Percentiles rank a stretch among this genome's conserved stretches.
Conservation (phyloP, 2,888 invertebrate genomes). For the Tineola bisselliella region DNA sequence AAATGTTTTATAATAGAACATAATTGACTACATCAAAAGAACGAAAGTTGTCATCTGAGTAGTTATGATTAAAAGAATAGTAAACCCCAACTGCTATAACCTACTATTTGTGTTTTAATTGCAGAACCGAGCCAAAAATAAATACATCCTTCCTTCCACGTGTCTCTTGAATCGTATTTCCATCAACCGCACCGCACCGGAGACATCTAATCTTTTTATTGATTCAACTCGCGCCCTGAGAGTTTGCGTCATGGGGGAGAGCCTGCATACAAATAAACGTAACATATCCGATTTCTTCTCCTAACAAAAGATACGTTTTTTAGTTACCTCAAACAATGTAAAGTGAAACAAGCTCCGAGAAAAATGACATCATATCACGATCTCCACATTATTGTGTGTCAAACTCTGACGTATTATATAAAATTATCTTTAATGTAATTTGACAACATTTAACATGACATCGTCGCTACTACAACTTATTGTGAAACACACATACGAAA, state of each 20-base stretch:
- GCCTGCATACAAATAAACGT: conserved; percentile 10
- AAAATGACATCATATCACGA: conserved; percentile 6
- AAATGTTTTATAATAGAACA: neutral
- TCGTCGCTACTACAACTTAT: neutral
- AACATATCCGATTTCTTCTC: conserved; percentile 10
- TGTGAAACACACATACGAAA: too few relatives aligned
- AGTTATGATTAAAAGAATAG: neutral
- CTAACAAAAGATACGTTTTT: neutral
- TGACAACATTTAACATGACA: neutral
- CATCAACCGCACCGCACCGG: conserved; percentile 6
- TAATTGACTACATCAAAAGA: too few relatives aligned
- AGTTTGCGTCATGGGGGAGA: neutral
- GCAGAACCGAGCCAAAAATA: conserved; percentile 4
- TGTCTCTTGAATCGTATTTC: conserved; percentile 9
- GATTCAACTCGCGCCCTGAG: conserved; percentile 4
- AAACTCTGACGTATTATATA: neutral
- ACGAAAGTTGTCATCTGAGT: neutral
- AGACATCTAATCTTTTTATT: conserved; percentile 10
- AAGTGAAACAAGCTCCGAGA: conserved; percentile 3
- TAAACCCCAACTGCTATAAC: neutral
- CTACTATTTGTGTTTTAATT: conserved; percentile 1
- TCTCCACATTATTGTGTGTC: neutral
- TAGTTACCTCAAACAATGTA: neutral
- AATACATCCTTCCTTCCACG: conserved; percentile 2
- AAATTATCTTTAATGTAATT: neutral